Evolutionary conservation across 2,888 invertebrate genomes (phyloP).

Genomic region (Keiferia lycopersicella): DNA sequence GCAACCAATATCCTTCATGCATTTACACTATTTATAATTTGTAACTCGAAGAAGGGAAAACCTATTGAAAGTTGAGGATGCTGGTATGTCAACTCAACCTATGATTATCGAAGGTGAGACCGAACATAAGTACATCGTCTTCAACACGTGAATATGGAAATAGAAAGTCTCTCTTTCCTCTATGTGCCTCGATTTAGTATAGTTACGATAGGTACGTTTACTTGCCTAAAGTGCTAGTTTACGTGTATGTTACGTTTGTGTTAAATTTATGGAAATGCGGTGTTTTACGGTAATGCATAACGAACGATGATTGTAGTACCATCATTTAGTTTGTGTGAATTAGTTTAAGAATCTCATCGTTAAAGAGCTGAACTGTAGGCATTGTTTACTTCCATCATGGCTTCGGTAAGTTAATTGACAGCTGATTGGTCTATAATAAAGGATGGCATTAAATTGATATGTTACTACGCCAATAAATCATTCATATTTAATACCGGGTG

Average conservation of each 20-base stretch:
- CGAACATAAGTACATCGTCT: not conserved
- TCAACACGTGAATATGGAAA: constrained; percentile 12
- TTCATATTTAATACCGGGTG: too few species aligned
- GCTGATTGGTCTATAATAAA: too few species aligned
- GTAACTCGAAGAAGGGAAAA: not conserved
- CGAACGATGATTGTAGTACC: not conserved
- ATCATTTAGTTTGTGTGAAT: constrained; percentile 10
- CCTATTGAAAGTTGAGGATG: constrained; percentile 3
- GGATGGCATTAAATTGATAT: too few species aligned
- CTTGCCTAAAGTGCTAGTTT: constrained; percentile 3
- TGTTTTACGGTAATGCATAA: not conserved
- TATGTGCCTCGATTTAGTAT: constrained; percentile 18
- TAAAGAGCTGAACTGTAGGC: not conserved
- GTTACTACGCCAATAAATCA: too few species aligned
- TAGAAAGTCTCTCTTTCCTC: constrained; percentile 22
- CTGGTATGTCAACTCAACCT: not conserved
- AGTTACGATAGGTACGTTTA: constrained; percentile 10
- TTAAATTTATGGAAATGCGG: constrained; percentile 7
- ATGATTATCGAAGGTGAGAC: constrained; percentile 4
- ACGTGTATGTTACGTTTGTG: constrained; percentile 5
- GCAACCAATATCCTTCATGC: not conserved
- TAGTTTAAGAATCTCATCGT: not conserved
- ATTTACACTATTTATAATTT: not conserved
- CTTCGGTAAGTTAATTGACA: too few species aligned
- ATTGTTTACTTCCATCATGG: too few species aligned